phyloP scores from a whole-genome alignment of 2,113 vertebrate genomes.

The Etheostoma spectabile region DNA sequence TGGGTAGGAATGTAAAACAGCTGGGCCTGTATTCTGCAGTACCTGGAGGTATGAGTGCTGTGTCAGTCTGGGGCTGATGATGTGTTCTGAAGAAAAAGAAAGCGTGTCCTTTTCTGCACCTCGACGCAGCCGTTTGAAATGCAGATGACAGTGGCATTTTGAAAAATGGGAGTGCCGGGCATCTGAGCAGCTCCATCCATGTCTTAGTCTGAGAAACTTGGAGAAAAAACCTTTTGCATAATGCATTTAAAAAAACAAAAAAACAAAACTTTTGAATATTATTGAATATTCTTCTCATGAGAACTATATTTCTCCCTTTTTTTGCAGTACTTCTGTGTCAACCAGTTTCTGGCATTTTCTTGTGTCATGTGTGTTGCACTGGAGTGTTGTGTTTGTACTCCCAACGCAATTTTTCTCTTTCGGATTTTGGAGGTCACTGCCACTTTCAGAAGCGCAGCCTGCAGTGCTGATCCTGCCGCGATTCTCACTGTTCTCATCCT shows the following conservation, averaged over 20 bases:
- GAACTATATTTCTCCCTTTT: not conserved
- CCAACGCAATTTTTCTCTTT: not conserved
- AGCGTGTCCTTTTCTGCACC: conserved; percentile 36
- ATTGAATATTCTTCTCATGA: not conserved
- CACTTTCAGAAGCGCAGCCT: not conserved
- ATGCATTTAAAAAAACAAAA: not conserved
- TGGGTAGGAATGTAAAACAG: conserved; percentile 54
- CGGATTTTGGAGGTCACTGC: conserved; percentile 23
- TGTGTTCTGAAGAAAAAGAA: conserved; percentile 17
- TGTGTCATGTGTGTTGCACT: not conserved
- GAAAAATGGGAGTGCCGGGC: conserved; percentile 28
- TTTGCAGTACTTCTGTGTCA: not conserved
- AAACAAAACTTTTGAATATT: not conserved
- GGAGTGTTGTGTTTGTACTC: not conserved
- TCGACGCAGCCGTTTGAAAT: conserved; percentile 48
- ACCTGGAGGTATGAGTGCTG: not conserved
- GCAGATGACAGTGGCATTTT: conserved; percentile 38
- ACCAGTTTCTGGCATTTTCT: not conserved
- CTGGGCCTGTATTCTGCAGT: conserved; percentile 35
- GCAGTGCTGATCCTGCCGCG: not conserved
- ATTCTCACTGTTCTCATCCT: conserved; percentile 1
- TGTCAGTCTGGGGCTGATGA: conserved; percentile 32
- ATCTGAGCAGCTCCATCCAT: conserved; percentile 36
- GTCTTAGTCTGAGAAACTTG: conserved; percentile 11
- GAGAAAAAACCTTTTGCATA: conserved; percentile 29